Conservation (phyloP, 1,140 invertebrate genomes). For the Drosophila nannoptera region DNA sequence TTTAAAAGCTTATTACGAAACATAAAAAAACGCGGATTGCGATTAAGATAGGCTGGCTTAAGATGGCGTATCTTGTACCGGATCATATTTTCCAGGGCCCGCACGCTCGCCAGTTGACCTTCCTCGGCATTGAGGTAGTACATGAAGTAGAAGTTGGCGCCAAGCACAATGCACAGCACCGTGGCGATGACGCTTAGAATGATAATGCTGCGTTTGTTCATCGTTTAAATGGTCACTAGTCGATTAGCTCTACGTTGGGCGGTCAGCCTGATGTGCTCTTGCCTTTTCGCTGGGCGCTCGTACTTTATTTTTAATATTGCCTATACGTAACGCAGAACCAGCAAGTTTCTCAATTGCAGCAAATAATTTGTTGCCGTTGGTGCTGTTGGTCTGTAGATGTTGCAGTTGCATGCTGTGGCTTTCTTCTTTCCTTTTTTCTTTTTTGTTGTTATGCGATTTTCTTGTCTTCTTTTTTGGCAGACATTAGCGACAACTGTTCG, state of each 20-base stretch:
- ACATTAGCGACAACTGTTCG: conserved; percentile 74
- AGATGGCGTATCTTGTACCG: conserved; percentile 70
- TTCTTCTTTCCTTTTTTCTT: conserved; percentile 35
- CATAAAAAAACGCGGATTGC: conserved; percentile 78
- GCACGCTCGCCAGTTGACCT: conserved; percentile 62
- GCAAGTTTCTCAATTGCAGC: conserved; percentile 65
- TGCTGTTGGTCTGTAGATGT: conserved; percentile 45
- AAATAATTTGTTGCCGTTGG: conserved; percentile 56
- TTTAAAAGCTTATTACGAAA: conserved; percentile 77
- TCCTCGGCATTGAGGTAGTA: conserved; percentile 77
- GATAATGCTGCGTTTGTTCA: conserved; percentile 74
- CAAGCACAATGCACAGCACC: conserved; percentile 63
- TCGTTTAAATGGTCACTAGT: conserved; percentile 35
- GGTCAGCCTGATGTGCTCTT: conserved; percentile 27
- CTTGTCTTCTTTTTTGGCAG: conserved; percentile 58
- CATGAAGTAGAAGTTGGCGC: conserved; percentile 79
- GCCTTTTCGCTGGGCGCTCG: conserved; percentile 44
- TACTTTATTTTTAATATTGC: conserved; percentile 74
- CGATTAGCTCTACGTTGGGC: conserved; percentile 32
- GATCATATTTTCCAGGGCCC: conserved; percentile 69
- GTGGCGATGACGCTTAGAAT: conserved; percentile 67
- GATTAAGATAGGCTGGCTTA: conserved; percentile 75
- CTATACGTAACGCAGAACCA: conserved; percentile 57
- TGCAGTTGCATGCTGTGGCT: conserved; percentile 48
- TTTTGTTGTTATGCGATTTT: conserved; percentile 18